Base-by-base conservation (phyloP, 53 echinoderm and acorn worm genomes). In the Temnopleurus reevesii region DNA sequence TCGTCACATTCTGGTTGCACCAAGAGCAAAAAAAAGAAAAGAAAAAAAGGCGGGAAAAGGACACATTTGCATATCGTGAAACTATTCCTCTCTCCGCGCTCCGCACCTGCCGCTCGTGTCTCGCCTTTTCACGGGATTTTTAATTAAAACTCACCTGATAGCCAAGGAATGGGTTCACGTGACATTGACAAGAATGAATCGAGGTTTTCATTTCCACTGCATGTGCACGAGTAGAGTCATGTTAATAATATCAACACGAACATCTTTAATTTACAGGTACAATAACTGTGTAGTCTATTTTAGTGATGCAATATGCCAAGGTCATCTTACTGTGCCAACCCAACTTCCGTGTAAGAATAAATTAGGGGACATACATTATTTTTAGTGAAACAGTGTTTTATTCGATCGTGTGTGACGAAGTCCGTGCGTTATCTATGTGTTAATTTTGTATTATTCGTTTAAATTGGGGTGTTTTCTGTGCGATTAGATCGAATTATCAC, bases 21-120 rank as follows among this genome's bases (percentile, higher is more conserved):
- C 53, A 51, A 15, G 15, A 8, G 15, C 15, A 51, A 8, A 51
- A 31, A 30, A 4, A 31, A 34, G 17, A 34, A 64, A 33, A 25
- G 24, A 64, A 76, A 21, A 45, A 23, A 45, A 24, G 12, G 6
- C 38, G 12, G 25, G 45, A 24, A 43, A 45, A 77, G 1, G 45
- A 44, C 45, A 77, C 30, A 45, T 77, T 6, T 77, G 77, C 77
- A 77, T 77, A 43, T 77, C 77, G 44, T 77, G 23, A 77, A 77
- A 77, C 34, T 43, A 77, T 77, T 31, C 77, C 77, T 43, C 44
- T n/a, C 33, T 33, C 63, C 77, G 12, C 77, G 77, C 77, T 18
- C 23, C 25, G 77, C 77, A 77, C 77, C 77, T 77, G 77, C 77
- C 8, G 21, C 77, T 25, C 43, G 43, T 77, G 43, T 77, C 44